Conservation (phyloP, 2,888 invertebrate species). For the Hyppa rectilinea region DNA sequence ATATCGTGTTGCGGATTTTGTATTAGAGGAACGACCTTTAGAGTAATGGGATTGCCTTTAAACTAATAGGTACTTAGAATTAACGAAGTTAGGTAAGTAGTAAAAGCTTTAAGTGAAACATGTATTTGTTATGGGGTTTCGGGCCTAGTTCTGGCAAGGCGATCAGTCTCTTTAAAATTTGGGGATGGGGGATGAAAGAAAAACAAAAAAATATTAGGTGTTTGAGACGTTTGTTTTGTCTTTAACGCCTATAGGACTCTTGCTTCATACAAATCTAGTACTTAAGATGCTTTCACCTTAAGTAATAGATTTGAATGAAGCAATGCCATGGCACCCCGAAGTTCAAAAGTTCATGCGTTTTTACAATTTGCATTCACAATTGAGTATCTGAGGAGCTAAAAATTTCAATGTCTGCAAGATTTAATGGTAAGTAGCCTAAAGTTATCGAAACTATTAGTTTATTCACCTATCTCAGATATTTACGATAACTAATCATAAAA, state of each 20-base stretch:
- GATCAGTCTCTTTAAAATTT: neutral
- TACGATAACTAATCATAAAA: conserved; percentile 34
- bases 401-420: conserved; percentile 1
- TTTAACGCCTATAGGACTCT: neutral
- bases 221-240: neutral
- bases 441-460: conserved; percentile 30
- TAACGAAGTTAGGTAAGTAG: conserved; percentile 1
- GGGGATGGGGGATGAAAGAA: neutral
- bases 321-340: no score
- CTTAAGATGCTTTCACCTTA: no score
- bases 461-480: conserved; percentile 34
- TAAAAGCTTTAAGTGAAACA: conserved; percentile 5
- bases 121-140: neutral
- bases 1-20: neutral
- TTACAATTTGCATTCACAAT: no score
- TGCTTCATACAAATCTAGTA: neutral
- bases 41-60: conserved; percentile 26
- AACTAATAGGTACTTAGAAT: conserved; percentile 14
- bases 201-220: neutral
- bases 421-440: conserved; percentile 1
- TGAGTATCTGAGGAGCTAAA: neutral
- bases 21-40: conserved; percentile 5
- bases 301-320: no score
- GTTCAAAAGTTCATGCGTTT: no score
- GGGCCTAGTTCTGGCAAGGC: neutral